Conservation (phyloP, 2,797 vertebrate species). For the Geotrypetes seraphini region DNA sequence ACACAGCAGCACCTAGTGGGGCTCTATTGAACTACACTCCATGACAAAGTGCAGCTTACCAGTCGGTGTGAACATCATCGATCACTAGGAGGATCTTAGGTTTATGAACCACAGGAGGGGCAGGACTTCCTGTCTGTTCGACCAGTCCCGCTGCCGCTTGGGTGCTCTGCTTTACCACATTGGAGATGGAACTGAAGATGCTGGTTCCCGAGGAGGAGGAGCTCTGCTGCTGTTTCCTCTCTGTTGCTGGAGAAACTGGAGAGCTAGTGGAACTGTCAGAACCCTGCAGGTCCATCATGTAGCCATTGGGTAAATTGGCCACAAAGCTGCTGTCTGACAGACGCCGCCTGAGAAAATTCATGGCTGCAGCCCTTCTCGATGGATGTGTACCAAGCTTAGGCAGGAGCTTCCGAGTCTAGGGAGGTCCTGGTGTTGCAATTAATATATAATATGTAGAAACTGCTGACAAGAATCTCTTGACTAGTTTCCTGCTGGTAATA, state of each 20-base stretch:
- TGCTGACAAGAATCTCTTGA: no score
- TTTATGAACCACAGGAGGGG: conserved; percentile 49
- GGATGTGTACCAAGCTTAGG: neutral
- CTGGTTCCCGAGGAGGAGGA: conserved; percentile 48
- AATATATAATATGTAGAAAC: neutral
- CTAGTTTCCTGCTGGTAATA: no score
- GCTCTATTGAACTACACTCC: no score
- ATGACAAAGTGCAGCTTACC: no score
- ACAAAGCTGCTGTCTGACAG: conserved; percentile 94
- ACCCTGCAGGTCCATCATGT: conserved; percentile 89
- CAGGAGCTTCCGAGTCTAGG: neutral
- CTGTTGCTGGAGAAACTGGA: conserved; percentile 73
- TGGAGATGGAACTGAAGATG: conserved; percentile 89
- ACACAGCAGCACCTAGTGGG: no score
- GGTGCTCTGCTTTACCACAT: conserved; percentile 78
- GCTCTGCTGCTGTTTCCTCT: conserved; percentile 61
- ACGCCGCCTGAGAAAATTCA: conserved; percentile 93
- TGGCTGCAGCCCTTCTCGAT: conserved; percentile 26
- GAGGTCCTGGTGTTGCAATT: neutral
- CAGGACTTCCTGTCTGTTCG: conserved; percentile 28
- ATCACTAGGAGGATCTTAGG: conserved; percentile 83
- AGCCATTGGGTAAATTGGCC: conserved; percentile 90
- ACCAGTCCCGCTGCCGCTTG: conserved; percentile 57
- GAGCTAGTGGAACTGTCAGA: conserved; percentile 76
- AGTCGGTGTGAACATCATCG: conserved; percentile 84